Evolutionary conservation across 2,888 invertebrate species (phyloP).

Genomic region (Melieria omissa): DNA sequence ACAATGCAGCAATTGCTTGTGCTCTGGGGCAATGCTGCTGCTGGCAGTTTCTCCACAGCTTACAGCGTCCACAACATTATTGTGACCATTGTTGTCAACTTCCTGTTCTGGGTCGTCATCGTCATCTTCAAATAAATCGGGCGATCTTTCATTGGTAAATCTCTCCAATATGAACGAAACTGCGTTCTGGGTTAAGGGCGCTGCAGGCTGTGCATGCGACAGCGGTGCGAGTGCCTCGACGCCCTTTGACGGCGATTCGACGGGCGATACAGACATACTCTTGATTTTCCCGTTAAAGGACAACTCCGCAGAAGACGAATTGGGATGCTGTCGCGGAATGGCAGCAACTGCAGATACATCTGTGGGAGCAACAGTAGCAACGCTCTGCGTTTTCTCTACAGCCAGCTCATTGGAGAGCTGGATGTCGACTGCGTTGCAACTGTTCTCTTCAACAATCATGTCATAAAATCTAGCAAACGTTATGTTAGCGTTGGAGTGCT

Average conservation of each 20-base stretch:
- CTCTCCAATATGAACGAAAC: slow-evolving; percentile 53
- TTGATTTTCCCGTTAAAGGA: slow-evolving; percentile 64
- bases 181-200: slow-evolving; percentile 31
- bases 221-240: slow-evolving; percentile 16
- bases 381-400: neutral
- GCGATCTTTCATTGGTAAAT: slow-evolving; percentile 68
- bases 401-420: slow-evolving; percentile 46
- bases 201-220: neutral
- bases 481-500: slow-evolving; percentile 45
- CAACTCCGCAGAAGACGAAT: slow-evolving; percentile 45
- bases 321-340: slow-evolving; percentile 22
- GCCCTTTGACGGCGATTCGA: neutral
- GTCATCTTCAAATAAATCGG: slow-evolving; percentile 76
- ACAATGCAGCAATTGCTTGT: neutral
- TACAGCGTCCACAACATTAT: slow-evolving; percentile 16
- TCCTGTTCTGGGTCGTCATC: slow-evolving; percentile 64
- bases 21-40: slow-evolving; percentile 2
- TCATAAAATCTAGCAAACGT: slow-evolving; percentile 57
- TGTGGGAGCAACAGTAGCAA: neutral
- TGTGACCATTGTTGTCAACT: slow-evolving; percentile 46
- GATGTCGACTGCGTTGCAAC: slow-evolving; percentile 65
- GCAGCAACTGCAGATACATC: neutral
- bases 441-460: slow-evolving; percentile 60
- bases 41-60: neutral
- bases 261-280: slow-evolving; percentile 45